phyloP scores from a whole-genome alignment of 2,797 vertebrate species.

The Fistularia tabacaria region DNA sequence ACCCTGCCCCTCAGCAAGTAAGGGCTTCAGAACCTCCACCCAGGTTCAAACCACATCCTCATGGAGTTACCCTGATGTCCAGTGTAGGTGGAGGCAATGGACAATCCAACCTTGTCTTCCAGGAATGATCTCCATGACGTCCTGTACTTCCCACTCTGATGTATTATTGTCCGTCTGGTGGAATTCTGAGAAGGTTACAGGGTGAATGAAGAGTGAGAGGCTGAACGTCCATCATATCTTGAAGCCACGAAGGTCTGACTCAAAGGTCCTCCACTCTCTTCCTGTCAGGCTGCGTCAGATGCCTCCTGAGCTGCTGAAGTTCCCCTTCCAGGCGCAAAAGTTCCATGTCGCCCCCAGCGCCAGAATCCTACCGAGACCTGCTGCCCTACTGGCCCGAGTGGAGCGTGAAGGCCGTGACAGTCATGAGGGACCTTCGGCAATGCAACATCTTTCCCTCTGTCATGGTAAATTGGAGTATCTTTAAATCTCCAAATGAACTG shows the following conservation, averaged over 20 bases:
- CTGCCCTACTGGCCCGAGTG: conserved; percentile 85
- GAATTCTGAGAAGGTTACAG: too few relatives aligned
- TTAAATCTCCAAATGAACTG: too few relatives aligned
- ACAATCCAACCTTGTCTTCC: too few relatives aligned
- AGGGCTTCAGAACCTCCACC: not conserved
- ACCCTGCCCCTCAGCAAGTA: conserved; percentile 80
- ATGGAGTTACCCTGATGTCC: not conserved
- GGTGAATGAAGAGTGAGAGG: too few relatives aligned
- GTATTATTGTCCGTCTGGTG: too few relatives aligned
- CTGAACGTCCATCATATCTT: too few relatives aligned
- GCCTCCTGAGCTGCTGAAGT: conserved; percentile 76
- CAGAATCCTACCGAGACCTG: conserved; percentile 45
- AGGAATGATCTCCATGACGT: too few relatives aligned
- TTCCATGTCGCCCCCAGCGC: conserved; percentile 73
- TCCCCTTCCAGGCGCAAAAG: conserved; percentile 75
- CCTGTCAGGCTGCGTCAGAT: conserved; percentile 81
- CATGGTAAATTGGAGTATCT: conserved; percentile 57
- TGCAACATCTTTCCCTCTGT: conserved; percentile 74
- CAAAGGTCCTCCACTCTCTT: not conserved
- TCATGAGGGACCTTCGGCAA: conserved; percentile 82
- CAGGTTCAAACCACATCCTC: not conserved
- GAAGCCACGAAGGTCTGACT: too few relatives aligned
- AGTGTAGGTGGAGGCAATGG: too few relatives aligned
- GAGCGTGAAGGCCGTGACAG: conserved; percentile 80
- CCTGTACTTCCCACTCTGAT: too few relatives aligned